Conservation (phyloP, 2,113 vertebrate species). For the Perca schrenkii region DNA sequence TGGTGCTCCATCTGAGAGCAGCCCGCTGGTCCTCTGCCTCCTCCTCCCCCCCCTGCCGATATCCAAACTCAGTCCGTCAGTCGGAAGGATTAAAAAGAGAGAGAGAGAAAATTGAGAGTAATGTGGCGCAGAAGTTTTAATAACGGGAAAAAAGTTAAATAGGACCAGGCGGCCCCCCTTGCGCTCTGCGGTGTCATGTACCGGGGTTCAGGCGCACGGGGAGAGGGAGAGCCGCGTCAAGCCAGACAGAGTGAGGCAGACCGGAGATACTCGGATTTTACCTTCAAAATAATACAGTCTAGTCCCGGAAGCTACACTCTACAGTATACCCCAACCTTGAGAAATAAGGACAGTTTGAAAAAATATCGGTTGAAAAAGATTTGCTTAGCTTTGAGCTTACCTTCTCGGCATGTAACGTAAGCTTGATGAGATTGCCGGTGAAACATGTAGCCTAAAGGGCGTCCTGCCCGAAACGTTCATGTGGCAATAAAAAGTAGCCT, state of each 20-base stretch:
- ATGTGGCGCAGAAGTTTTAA: slow-evolving; percentile 57
- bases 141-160: slow-evolving; percentile 58
- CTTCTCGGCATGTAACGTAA: too few species aligned
- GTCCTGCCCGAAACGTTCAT: too few species aligned
- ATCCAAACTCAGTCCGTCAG: slow-evolving; percentile 74
- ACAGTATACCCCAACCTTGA: too few species aligned
- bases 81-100: slow-evolving; percentile 14
- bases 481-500: too few species aligned
- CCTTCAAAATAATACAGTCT: slow-evolving; percentile 67
- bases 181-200: slow-evolving; percentile 74
- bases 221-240: slow-evolving; percentile 68
- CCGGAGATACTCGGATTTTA: slow-evolving; percentile 6
- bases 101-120: neutral
- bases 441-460: too few species aligned
- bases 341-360: neutral
- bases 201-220: slow-evolving; percentile 77
- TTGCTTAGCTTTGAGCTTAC: too few species aligned
- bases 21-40: slow-evolving; percentile 62
- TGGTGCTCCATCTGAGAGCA: slow-evolving; percentile 77
- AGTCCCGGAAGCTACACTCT: slow-evolving; percentile 41
- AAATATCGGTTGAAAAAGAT: too few species aligned
- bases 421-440: neutral
- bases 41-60: slow-evolving; percentile 30
- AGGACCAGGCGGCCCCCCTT: slow-evolving; percentile 25
- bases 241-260: slow-evolving; percentile 9